Evolutionary conservation across 1,140 invertebrate species (phyloP), one percentile per base, ranked within the genome.

Genomic region (Delia radicum): DNA sequence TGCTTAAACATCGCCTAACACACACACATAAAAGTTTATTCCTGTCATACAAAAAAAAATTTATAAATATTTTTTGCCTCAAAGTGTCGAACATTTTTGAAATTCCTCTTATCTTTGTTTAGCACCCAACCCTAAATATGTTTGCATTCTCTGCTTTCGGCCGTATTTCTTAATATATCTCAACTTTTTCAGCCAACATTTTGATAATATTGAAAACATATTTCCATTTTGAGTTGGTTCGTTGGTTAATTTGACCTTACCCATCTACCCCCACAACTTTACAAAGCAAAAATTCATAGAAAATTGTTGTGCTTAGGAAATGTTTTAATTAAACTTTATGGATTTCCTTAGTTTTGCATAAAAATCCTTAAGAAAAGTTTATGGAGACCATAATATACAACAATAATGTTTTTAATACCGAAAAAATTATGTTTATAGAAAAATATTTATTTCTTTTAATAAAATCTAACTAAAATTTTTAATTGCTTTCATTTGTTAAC

Each of bases 311-410:
- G 48, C 10, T 55, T 24, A 69, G 65, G 65, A 69, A 69, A 69
- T 69, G 29, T 37, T 31, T 69, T 69, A 69, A 69, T 69, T 33
- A 69, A 69, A 69, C 31, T 69, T 69, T 69, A 69, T 69, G 65
- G 29, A 69, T 69, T 69, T 69, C 65, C 65, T 69, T 21, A 33
- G 13, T 18, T 67, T 31, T 29, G 13, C n/a, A 7, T 18, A 18
- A 31, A 62, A 29, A 67, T 33, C 29, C n/a, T 55, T 55, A 2
- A 55, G 5, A 21, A 55, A 55, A 55, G n/a, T 55, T 55, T 55
- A 55, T 55, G 48, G 24, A 55, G 48, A 21, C 48, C 48, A 55
- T 55, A 55, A 55, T 55, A 55, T 42, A 42, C 37, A n/a, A 42
- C 37, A 42, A 42, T 42, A 15, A 42, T 5, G 0, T 42, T 42